Conservation (phyloP, 2,113 vertebrate species). For the Gasterosteus aculeatus region DNA sequence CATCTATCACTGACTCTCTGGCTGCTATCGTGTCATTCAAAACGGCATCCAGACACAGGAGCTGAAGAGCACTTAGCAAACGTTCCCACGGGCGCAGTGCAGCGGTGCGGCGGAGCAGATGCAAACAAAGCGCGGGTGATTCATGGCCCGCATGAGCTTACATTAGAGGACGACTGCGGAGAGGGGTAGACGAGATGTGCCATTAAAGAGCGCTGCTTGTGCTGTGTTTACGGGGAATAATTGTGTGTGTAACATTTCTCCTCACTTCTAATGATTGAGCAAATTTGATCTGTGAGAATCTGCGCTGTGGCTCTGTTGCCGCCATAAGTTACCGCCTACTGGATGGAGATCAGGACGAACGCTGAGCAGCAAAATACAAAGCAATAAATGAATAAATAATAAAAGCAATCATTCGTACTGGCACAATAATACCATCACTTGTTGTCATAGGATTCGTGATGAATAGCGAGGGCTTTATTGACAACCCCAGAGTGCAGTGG, state of each 20-base stretch:
- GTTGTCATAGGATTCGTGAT: conserved; percentile 1
- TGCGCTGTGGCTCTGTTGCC: conserved; percentile 25
- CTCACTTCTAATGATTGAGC: conserved; percentile 61
- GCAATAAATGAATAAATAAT: conserved; percentile 19
- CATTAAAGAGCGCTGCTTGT: conserved; percentile 36
- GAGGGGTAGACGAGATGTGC: conserved; percentile 37
- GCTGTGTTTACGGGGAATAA: conserved; percentile 51
- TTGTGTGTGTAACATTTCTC: conserved; percentile 48
- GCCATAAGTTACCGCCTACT: conserved; percentile 24
- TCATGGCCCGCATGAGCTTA: conserved; percentile 51
- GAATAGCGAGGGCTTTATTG: conserved; percentile 9
- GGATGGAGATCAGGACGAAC: conserved; percentile 18
- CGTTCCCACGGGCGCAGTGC: conserved; percentile 34
- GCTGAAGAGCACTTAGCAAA: conserved; percentile 53
- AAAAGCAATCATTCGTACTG: conserved; percentile 8
- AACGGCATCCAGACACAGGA: conserved; percentile 43
- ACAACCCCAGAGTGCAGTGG: neutral
- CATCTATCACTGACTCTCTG: conserved; percentile 26
- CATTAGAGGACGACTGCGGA: conserved; percentile 44
- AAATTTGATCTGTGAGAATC: conserved; percentile 51
- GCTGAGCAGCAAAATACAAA: conserved; percentile 30
- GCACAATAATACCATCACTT: neutral
- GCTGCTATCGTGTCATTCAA: conserved; percentile 32
- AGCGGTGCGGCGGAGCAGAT: conserved; percentile 47
- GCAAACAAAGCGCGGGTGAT: conserved; percentile 60